These are phyloP conservation scores for Musca domestica DNA, from an alignment of 1,140 invertebrate species.

Conservation along the genomic window DNA sequence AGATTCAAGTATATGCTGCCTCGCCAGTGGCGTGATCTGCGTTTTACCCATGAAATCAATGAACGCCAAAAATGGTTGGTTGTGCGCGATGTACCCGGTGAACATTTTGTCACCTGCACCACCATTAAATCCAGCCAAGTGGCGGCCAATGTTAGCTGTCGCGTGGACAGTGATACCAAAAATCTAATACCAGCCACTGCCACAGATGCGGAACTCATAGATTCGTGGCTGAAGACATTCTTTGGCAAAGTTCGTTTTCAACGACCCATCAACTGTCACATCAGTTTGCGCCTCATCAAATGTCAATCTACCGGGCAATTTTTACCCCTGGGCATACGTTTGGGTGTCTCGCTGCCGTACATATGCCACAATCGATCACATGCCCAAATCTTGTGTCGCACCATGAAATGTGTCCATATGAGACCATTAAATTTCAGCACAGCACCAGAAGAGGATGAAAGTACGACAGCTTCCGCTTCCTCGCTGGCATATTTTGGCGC, in stretches of 20 bases:
- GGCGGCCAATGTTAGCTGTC: constrained; percentile 75
- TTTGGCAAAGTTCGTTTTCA: constrained; percentile 63
- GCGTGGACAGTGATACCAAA: constrained; percentile 64
- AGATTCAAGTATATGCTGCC: constrained; percentile 67
- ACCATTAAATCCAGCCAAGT: constrained; percentile 71
- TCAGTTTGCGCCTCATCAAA: constrained; percentile 70
- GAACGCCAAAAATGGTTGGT: constrained; percentile 74
- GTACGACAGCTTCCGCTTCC: constrained; percentile 25
- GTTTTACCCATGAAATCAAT: constrained; percentile 67
- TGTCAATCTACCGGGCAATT: constrained; percentile 56
- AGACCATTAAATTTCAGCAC: constrained; percentile 56
- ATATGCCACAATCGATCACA: constrained; percentile 70
- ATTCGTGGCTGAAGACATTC: constrained; percentile 70
- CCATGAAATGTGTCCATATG: constrained; percentile 51
- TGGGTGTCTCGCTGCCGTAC: constrained; percentile 75
- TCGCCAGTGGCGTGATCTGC: constrained; percentile 60
- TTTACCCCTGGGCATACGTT: constrained; percentile 65
- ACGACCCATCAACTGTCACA: constrained; percentile 68
- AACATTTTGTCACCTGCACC: constrained; percentile 75
- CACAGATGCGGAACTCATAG: constrained; percentile 62
- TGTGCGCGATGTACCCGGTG: constrained; percentile 69
- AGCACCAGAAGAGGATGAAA: constrained; percentile 54
- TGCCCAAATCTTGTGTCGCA: constrained; percentile 61
- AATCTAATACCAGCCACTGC: constrained; percentile 60
- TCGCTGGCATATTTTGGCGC: constrained; percentile 47